Conservation (phyloP, 2,113 vertebrate genomes). For the Apteryx mantelli region DNA sequence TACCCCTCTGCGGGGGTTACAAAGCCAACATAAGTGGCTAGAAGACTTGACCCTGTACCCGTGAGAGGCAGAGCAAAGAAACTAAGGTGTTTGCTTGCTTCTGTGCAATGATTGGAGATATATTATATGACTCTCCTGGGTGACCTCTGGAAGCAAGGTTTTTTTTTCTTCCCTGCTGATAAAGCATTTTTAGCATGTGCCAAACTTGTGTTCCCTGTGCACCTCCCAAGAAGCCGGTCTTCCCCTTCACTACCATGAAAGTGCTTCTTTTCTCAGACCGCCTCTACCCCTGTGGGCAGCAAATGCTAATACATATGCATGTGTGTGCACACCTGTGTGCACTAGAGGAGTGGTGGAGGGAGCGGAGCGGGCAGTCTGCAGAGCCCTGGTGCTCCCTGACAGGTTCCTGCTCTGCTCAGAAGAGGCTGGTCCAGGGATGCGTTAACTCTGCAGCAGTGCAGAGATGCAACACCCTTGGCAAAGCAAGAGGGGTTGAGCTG, state of each 20-base stretch:
- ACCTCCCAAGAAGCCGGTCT: not conserved
- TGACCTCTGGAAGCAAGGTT: not conserved
- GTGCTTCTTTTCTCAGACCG: not conserved
- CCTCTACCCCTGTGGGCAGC: not conserved
- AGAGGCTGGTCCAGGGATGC: not conserved
- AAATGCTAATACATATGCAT: not conserved
- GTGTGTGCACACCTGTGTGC: not conserved
- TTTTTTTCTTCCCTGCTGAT: not conserved
- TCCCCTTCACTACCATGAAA: not conserved
- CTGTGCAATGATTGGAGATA: not conserved
- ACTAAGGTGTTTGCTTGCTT: not conserved
- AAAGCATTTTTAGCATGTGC: not conserved
- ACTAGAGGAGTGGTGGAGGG: not conserved
- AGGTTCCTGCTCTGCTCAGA: not conserved
- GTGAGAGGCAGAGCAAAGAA: not conserved
- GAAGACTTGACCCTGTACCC: not conserved
- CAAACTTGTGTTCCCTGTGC: not conserved
- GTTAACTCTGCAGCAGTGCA: not conserved
- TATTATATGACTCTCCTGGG: not conserved
- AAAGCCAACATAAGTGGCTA: not conserved
- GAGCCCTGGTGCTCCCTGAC: not conserved
- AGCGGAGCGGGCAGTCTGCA: not conserved
- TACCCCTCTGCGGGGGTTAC: accelerated
- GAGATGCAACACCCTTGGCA: not conserved
- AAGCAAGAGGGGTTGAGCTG: not conserved